Percentiles rank a stretch among this genome's conserved stretches.
Conservation (phyloP, 2,888 invertebrate genomes). For the Drosophila incognita region DNA sequence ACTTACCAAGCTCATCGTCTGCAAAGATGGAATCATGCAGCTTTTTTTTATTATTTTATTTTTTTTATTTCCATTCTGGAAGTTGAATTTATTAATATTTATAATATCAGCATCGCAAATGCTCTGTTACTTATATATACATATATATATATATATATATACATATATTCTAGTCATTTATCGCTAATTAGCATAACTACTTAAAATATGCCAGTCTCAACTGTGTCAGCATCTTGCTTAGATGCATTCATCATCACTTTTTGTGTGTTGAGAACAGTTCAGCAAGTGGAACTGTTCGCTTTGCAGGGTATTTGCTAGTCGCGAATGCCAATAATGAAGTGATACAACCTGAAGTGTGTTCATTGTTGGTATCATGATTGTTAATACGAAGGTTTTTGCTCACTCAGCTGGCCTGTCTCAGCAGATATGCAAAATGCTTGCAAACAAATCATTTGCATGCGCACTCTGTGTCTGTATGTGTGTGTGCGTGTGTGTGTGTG, state of each 20-base stretch:
- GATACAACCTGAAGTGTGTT: background rate
- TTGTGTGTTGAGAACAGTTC: background rate
- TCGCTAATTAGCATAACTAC: background rate
- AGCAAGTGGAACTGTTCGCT: background rate
- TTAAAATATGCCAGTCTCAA: background rate
- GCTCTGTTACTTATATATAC: too few relatives aligned
- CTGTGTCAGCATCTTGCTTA: background rate
- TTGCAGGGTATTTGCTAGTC: conserved; percentile 18
- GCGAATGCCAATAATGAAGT: background rate
- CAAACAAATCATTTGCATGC: conserved; percentile 49
- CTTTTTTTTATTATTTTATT: background rate
- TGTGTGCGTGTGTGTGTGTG: conserved; percentile 12
- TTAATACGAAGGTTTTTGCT: conserved; percentile 57
- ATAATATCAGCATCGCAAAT: too few relatives aligned
- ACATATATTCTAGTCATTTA: background rate
- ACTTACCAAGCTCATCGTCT: background rate
- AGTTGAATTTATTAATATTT: background rate
- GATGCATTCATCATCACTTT: background rate
- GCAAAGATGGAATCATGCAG: background rate
- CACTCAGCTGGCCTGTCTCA: conserved; percentile 26
- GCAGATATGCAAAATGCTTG: conserved; percentile 40
- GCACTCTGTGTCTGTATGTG: conserved; percentile 3
- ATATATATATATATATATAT: too few relatives aligned
- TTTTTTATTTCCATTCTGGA: background rate
- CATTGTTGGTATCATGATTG: conserved; percentile 34